Evolutionary conservation across 1,140 invertebrate species (phyloP).

Genomic region (Caenorhabditis remanei): DNA sequence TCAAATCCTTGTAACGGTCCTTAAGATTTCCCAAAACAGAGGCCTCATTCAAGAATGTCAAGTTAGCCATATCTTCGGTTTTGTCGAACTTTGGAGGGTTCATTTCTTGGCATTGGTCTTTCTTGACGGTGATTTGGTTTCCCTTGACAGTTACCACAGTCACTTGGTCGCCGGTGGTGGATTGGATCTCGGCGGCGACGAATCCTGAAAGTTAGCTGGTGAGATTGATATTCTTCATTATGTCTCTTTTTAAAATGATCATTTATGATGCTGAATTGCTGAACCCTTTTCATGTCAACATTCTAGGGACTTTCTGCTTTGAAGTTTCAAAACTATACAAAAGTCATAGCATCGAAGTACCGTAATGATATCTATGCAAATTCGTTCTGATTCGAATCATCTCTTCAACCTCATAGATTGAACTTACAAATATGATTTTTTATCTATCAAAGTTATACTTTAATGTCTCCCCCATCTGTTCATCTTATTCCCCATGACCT

Average conservation of each 20-base stretch:
- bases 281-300: no score
- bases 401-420: no score
- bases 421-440: no score
- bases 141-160: slow-evolving; percentile 87
- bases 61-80: slow-evolving; percentile 99
- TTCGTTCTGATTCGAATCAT: no score
- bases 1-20: slow-evolving; percentile 87
- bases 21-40: slow-evolving; percentile 99
- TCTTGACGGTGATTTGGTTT: slow-evolving; percentile 82
- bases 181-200: slow-evolving; percentile 94
- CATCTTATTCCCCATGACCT: not conserved
- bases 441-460: no score
- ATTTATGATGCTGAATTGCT: not conserved
- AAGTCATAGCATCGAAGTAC: no score
- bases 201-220: slow-evolving; percentile 80
- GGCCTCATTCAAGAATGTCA: slow-evolving; percentile 99
- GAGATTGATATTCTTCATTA: not conserved
- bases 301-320: no score
- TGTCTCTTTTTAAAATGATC: not conserved
- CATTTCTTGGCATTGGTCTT: slow-evolving; percentile 99
- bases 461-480: not conserved
- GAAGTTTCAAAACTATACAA: no score
- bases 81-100: slow-evolving; percentile 99
- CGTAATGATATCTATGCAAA: no score
- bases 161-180: slow-evolving; percentile 96